phyloP scores from a whole-genome alignment of 2,888 invertebrate species.

The Torymus tubicola region DNA sequence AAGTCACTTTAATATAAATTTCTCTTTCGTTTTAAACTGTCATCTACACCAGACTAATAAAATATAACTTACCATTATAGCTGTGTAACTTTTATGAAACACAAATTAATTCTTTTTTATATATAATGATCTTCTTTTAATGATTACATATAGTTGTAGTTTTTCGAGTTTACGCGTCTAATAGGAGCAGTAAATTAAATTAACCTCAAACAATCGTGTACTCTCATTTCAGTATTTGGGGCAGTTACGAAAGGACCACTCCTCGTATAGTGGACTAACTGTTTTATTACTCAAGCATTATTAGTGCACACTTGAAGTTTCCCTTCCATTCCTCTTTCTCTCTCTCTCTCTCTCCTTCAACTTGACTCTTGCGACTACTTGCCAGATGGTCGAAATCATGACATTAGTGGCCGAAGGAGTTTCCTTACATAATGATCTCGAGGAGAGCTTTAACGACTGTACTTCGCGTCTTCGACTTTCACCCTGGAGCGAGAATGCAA shows the following conservation, averaged over 20 bases:
- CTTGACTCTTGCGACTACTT: constrained; percentile 36
- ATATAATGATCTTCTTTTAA: too few relatives aligned
- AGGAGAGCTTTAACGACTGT: constrained; percentile 47
- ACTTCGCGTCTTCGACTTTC: constrained; percentile 43
- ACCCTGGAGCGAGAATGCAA: neutral
- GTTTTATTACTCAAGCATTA: constrained; percentile 39
- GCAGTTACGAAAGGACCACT: constrained; percentile 7
- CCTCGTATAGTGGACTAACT: constrained; percentile 14
- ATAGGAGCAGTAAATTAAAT: too few relatives aligned
- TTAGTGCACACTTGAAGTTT: constrained; percentile 34
- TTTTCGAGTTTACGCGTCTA: too few relatives aligned
- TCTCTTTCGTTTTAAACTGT: too few relatives aligned
- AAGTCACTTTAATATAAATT: neutral
- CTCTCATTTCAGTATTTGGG: constrained; percentile 10
- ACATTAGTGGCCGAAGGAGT: constrained; percentile 49
- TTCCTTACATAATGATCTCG: constrained; percentile 52
- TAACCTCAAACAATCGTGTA: too few relatives aligned
- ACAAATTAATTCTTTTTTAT: too few relatives aligned
- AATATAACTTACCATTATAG: too few relatives aligned
- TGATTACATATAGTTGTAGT: too few relatives aligned
- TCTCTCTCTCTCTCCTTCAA: too few relatives aligned
- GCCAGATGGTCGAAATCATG: constrained; percentile 50
- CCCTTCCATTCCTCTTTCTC: neutral
- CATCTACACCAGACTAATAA: too few relatives aligned
- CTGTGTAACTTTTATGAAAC: too few relatives aligned